A percentile compares a stretch with the other conserved stretches of the same genome.
phyloP scores from a whole-genome alignment of 2,888 invertebrate genomes.

The Cryptocheilus praepositus region DNA sequence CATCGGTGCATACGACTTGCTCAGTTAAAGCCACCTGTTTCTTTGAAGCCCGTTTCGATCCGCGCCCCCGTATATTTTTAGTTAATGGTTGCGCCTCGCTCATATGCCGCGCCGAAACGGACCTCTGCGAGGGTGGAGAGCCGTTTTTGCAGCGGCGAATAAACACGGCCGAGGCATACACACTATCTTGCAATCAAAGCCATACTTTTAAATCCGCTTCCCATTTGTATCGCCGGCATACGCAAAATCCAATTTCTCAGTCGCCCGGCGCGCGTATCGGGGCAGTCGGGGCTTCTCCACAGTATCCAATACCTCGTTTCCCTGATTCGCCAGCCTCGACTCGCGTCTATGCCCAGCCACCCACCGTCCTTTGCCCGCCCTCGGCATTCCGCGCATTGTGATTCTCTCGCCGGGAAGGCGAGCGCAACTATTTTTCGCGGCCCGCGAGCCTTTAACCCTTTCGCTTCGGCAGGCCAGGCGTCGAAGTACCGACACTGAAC shows the following conservation, averaged over 20 bases:
- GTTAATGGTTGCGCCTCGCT: slow-evolving; percentile 23
- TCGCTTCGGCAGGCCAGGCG: no score
- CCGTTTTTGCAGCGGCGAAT: slow-evolving; percentile 38
- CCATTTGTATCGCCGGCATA: slow-evolving; percentile 25
- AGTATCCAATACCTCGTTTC: not conserved
- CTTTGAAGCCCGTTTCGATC: slow-evolving; percentile 40
- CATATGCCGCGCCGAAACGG: not conserved
- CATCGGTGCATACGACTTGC: slow-evolving; percentile 23
- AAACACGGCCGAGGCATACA: slow-evolving; percentile 32
- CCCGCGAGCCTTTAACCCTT: no score
- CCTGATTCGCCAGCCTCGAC: not conserved
- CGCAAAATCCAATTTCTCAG: slow-evolving; percentile 20
- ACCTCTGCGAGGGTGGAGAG: slow-evolving; percentile 28
- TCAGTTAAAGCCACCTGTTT: slow-evolving; percentile 28
- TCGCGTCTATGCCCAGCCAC: not conserved
- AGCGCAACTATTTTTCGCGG: no score
- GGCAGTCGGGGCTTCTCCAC: not conserved
- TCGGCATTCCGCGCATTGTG: no score
- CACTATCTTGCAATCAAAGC: slow-evolving; percentile 31
- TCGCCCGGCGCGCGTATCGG: no score
- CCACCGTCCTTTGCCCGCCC: no score
- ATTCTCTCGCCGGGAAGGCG: no score
- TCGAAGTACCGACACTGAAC: no score
- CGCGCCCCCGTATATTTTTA: slow-evolving; percentile 39
- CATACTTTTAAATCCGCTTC: slow-evolving; percentile 35